These are phyloP conservation scores for Aphelinus certus DNA, from an alignment of 1,140 invertebrate genomes.

Conservation along the genomic window DNA sequence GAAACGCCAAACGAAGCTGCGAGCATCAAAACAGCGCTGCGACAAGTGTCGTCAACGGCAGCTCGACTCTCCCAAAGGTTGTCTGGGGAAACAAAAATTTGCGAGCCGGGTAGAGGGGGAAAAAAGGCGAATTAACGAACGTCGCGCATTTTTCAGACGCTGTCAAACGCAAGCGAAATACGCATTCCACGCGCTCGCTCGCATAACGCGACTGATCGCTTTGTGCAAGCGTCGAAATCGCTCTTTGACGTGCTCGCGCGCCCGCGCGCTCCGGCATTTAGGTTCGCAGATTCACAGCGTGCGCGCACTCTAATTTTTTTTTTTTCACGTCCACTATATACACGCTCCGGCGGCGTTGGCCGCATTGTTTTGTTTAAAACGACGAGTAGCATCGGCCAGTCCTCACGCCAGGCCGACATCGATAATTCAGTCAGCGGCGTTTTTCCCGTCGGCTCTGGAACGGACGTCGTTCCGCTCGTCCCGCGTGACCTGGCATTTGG, in stretches of 20 bases:
- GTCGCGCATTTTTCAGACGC: slow-evolving; percentile 47
- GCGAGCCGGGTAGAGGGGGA: neutral
- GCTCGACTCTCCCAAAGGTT: neutral
- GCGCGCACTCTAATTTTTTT: too few relatives aligned
- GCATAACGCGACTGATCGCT: slow-evolving; percentile 11
- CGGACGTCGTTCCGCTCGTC: neutral
- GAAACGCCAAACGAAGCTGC: too few relatives aligned
- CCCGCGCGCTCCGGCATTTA: too few relatives aligned
- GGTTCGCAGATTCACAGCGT: too few relatives aligned
- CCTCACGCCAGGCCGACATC: neutral
- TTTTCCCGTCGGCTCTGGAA: slow-evolving; percentile 1
- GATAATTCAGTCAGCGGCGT: slow-evolving; percentile 12
- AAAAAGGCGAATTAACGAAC: neutral
- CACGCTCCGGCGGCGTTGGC: too few relatives aligned
- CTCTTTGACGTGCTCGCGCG: neutral
- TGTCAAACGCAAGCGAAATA: slow-evolving; percentile 43
- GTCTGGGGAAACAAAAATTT: neutral
- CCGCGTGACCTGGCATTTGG: too few relatives aligned
- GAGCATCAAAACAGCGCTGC: neutral
- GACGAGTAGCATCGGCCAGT: neutral
- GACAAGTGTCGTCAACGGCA: neutral
- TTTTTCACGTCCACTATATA: too few relatives aligned
- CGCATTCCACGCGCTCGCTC: neutral
- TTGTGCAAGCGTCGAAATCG: neutral
- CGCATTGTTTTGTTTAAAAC: slow-evolving; percentile 15